These are phyloP conservation scores for Paralvinella palmiformis DNA, from an alignment of 1,140 invertebrate species.

Conservation along the genomic window DNA sequence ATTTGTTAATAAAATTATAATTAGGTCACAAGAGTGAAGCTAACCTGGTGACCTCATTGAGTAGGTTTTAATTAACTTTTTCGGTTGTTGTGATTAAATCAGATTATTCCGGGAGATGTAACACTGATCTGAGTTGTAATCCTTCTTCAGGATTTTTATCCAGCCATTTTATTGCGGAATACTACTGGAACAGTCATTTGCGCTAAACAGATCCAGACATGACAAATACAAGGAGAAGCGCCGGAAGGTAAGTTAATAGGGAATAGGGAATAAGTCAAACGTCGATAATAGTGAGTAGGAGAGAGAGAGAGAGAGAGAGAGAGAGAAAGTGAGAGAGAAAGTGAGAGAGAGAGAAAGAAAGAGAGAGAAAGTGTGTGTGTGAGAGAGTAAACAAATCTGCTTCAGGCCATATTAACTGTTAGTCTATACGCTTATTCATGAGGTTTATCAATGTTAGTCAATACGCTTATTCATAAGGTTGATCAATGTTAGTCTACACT, in stretches of 20 bases:
- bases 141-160: conserved; percentile 67
- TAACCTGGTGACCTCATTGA: too few relatives aligned
- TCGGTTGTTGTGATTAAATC: neutral
- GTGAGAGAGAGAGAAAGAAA: neutral
- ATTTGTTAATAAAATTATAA: too few relatives aligned
- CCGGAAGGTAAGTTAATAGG: conserved; percentile 20
- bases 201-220: conserved; percentile 87
- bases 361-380: neutral
- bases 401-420: neutral
- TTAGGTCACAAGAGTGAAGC: too few relatives aligned
- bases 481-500: too few relatives aligned
- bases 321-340: neutral
- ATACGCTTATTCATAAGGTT: too few relatives aligned
- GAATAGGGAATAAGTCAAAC: neutral
- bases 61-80: too few relatives aligned
- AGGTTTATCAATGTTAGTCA: too few relatives aligned
- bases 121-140: neutral
- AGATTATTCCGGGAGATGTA: neutral
- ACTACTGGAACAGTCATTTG: conserved; percentile 92
- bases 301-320: neutral
- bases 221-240: conserved; percentile 70
- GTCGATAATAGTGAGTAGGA: neutral
- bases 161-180: conserved; percentile 88
- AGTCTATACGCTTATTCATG: too few relatives aligned
- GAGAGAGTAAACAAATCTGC: neutral